Evolutionary conservation across 2,797 vertebrate genomes (phyloP).

Genomic region (Kryptolebias ocellatus): DNA sequence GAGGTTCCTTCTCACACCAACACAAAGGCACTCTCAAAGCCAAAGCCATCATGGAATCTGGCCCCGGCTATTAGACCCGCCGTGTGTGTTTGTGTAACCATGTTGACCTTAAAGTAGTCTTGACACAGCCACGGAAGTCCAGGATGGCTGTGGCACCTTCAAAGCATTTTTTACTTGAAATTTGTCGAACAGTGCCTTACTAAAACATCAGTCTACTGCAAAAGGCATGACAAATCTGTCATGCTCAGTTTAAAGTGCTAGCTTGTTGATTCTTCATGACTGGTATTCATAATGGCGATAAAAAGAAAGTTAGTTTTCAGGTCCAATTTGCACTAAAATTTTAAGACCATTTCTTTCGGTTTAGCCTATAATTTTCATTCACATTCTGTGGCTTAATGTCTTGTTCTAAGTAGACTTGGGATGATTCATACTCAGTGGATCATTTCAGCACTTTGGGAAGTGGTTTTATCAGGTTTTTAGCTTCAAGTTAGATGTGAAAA

Average conservation of each 20-base stretch:
- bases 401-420: not conserved
- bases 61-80: constrained; percentile 40
- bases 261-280: constrained; percentile 23
- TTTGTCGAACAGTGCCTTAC: not conserved
- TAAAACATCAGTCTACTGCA: constrained; percentile 19
- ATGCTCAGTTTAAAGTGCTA: constrained; percentile 12
- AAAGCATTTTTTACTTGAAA: constrained; percentile 53
- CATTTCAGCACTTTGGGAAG: constrained; percentile 9
- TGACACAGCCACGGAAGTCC: constrained; percentile 22
- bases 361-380: not conserved
- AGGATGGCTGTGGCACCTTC: constrained; percentile 17
- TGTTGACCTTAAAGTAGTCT: constrained; percentile 59
- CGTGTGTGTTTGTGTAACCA: constrained; percentile 59
- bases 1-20: constrained; percentile 64
- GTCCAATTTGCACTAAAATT: too few species aligned
- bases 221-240: constrained; percentile 3
- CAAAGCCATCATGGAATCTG: constrained; percentile 50
- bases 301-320: constrained; percentile 6
- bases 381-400: not conserved
- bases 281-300: constrained; percentile 10
- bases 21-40: constrained; percentile 74
- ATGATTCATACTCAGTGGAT: constrained; percentile 1
- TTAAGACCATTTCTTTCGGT: too few species aligned
- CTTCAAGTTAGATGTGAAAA: constrained; percentile 10
- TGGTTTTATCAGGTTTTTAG: constrained; percentile 3